Percentiles rank a stretch among this genome's conserved stretches.
Evolutionary conservation across 1,140 invertebrate species (phyloP).

Genomic region (Helicoverpa zea): DNA sequence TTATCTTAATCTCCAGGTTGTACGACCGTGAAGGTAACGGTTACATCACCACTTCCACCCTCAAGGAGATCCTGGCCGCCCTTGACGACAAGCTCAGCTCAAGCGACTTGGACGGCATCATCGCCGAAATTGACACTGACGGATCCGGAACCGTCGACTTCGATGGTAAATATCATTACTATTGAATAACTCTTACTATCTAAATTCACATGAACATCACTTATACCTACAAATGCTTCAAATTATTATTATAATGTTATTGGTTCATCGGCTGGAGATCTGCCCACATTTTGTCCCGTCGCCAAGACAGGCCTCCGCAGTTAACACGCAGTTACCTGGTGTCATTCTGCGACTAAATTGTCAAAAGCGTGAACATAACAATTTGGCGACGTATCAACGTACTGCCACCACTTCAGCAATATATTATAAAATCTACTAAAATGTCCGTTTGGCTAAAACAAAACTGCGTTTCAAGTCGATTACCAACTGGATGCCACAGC

Average conservation of each 20-base stretch:
- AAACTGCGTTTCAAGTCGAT: constrained; percentile 17
- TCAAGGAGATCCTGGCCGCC: constrained; percentile 96
- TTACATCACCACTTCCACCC: constrained; percentile 96
- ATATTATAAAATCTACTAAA: constrained; percentile 32
- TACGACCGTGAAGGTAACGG: constrained; percentile 95
- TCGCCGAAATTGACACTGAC: constrained; percentile 97
- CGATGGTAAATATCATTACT: constrained; percentile 88
- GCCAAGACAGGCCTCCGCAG: constrained; percentile 42
- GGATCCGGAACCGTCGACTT: constrained; percentile 97
- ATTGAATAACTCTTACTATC: not conserved
- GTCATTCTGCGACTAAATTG: constrained; percentile 33
- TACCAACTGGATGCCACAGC: constrained; percentile 14
- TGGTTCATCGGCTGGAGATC: constrained; percentile 35
- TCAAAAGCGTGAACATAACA: constrained; percentile 43
- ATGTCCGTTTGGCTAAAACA: constrained; percentile 29
- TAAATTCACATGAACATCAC: not conserved
- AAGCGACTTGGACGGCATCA: constrained; percentile 95
- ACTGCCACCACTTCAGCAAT: constrained; percentile 6
- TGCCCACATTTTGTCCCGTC: constrained; percentile 43
- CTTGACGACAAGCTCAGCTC: constrained; percentile 96
- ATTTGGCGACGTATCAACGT: constrained; percentile 40
- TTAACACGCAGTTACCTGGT: constrained; percentile 45
- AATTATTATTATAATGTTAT: constrained; percentile 34
- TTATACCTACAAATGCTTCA: constrained; percentile 19
- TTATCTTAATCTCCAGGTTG: constrained; percentile 77